phyloP scores from a whole-genome alignment of 2,888 invertebrate genomes.

The Herminia tarsipennalis region DNA sequence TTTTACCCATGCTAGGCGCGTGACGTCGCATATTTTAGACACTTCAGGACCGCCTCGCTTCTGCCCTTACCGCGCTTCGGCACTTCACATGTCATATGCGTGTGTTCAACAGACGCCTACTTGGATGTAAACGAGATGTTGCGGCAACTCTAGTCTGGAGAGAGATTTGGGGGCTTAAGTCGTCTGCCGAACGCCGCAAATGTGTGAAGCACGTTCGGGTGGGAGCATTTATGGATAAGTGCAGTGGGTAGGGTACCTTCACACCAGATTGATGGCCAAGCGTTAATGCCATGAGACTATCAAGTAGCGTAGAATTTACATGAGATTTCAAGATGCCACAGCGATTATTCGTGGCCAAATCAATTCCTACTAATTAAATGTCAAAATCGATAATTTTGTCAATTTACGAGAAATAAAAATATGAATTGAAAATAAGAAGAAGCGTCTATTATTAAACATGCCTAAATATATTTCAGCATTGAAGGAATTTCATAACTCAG shows the following conservation, averaged over 20 bases:
- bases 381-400: too few relatives aligned
- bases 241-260: too few relatives aligned
- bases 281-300: too few relatives aligned
- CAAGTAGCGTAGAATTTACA: too few relatives aligned
- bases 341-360: too few relatives aligned
- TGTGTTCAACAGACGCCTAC: constrained; percentile 28
- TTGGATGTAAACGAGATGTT: constrained; percentile 29
- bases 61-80: constrained; percentile 35
- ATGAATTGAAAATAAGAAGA: too few relatives aligned
- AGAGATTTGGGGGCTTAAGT: constrained; percentile 15
- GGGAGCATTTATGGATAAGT: not conserved
- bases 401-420: too few relatives aligned
- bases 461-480: constrained; percentile 7
- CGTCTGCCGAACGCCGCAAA: constrained; percentile 3
- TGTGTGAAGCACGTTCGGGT: not conserved
- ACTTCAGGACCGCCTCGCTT: constrained; percentile 37
- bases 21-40: constrained; percentile 47
- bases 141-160: constrained; percentile 24
- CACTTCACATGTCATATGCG: not conserved
- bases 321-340: too few relatives aligned
- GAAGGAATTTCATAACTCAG: constrained; percentile 34
- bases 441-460: too few relatives aligned
- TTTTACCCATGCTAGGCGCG: constrained; percentile 30
- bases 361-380: too few relatives aligned
- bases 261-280: too few relatives aligned